Evolutionary conservation across 2,888 invertebrate genomes (phyloP).

Genomic region (Rhopalosiphum nymphaeae): DNA sequence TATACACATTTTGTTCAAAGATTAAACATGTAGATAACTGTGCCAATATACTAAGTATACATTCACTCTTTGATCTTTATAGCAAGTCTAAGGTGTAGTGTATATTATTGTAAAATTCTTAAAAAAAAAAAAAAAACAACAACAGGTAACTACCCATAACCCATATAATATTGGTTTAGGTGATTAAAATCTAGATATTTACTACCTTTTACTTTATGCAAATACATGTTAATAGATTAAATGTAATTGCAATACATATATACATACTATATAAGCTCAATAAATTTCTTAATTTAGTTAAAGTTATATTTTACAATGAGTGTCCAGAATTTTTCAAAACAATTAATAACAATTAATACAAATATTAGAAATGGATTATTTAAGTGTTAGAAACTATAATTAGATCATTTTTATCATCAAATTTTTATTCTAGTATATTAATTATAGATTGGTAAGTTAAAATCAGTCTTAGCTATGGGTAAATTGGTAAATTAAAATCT

Average conservation of each 20-base stretch:
- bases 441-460: not conserved
- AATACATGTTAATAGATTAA: not conserved
- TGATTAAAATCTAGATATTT: not conserved
- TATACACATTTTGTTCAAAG: not conserved
- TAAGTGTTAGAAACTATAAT: not conserved
- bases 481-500: not conserved
- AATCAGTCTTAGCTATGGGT: not conserved
- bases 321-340: not conserved
- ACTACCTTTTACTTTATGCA: conserved; percentile 9
- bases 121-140: not conserved
- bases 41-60: not conserved
- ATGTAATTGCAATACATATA: not conserved
- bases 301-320: not conserved
- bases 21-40: not conserved
- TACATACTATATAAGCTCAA: not conserved
- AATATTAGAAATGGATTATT: not conserved
- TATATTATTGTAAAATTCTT: not conserved
- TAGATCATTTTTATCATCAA: not conserved
- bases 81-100: not conserved
- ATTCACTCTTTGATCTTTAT: not conserved
- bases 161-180: not conserved
- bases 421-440: not conserved
- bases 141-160: not conserved
- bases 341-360: not conserved
- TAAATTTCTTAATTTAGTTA: not conserved